Percentiles rank a stretch among this genome's conserved stretches.
Conservation (phyloP, 35 echinoderm and acorn worm species). For the Apostichopus californicus region DNA sequence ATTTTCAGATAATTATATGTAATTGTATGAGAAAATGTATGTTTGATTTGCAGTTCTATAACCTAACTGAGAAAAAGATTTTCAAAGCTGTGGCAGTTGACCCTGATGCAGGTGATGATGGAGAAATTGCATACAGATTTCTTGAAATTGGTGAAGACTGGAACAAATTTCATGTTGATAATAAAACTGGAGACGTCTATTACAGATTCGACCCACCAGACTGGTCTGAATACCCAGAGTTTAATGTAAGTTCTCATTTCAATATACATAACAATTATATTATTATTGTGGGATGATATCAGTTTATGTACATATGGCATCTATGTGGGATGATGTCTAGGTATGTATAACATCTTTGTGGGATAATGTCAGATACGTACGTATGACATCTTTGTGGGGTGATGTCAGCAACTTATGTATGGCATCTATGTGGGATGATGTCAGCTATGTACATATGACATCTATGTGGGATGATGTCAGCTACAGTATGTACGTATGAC, state of each 20-base stretch:
- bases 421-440: too few species aligned
- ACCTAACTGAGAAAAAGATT: neutral
- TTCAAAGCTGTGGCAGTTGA: neutral
- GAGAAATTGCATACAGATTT: neutral
- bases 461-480: too few species aligned
- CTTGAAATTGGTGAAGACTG: neutral
- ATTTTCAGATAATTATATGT: neutral
- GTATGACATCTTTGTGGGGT: too few species aligned
- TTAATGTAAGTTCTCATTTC: neutral
- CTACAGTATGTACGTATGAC: too few species aligned
- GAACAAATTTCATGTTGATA: neutral
- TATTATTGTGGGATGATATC: too few species aligned
- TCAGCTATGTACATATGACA: too few species aligned
- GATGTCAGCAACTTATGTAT: too few species aligned
- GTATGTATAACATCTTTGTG: too few species aligned
- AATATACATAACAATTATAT: too few species aligned
- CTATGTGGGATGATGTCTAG: too few species aligned
- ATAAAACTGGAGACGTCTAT: neutral
- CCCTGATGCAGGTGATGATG: conserved; percentile 2
- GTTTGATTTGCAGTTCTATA: neutral
- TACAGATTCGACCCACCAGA: neutral
- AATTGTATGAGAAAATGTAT: neutral
- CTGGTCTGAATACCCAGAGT: neutral
- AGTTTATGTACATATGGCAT: too few species aligned
- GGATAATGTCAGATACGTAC: too few species aligned